Conservation (phyloP, 2,797 vertebrate species). For the Nasua narica region DNA sequence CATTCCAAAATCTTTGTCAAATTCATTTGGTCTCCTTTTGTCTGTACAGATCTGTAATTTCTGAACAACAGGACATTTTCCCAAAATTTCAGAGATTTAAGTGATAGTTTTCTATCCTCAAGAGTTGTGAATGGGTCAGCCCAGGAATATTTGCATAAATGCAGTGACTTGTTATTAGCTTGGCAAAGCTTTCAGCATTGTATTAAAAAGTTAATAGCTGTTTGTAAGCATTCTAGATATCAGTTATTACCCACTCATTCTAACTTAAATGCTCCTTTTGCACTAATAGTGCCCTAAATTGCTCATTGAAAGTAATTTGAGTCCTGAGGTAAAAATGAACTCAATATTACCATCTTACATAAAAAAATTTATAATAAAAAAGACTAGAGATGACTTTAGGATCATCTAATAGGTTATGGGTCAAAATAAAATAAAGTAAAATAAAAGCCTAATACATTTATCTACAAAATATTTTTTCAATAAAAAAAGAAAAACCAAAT, state of each 20-base stretch:
- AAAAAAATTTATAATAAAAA: constrained; percentile 43
- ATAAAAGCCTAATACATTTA: background rate
- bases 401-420: background rate
- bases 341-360: background rate
- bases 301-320: constrained; percentile 34
- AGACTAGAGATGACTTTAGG: background rate
- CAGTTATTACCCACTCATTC: background rate
- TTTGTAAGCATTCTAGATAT: constrained; percentile 21
- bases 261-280: constrained; percentile 36
- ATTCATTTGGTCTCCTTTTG: background rate
- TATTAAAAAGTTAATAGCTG: constrained; percentile 30
- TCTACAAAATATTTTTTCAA: background rate
- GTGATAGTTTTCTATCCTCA: background rate
- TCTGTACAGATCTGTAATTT: background rate
- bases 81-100: background rate
- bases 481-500: background rate
- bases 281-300: constrained; percentile 17
- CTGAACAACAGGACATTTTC: background rate
- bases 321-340: constrained; percentile 18
- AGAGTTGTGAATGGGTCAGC: background rate
- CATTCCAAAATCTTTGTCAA: background rate
- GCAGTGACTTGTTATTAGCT: background rate
- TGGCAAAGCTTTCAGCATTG: background rate
- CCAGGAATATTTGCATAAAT: background rate
- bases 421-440: background rate